phyloP scores from a whole-genome alignment of 2,797 vertebrate species.

The Clarias fuscus region DNA sequence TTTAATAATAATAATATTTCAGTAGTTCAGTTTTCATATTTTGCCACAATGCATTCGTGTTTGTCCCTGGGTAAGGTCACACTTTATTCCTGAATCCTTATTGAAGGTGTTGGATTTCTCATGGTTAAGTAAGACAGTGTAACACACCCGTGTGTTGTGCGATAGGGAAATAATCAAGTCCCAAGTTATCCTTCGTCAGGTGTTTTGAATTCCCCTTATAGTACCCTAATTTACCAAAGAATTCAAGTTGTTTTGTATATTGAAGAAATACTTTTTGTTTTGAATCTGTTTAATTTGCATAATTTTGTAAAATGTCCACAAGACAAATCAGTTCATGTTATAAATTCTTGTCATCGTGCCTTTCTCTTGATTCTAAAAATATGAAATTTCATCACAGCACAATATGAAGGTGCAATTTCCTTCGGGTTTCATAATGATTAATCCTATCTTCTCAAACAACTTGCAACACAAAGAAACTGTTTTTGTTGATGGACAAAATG shows the following conservation, averaged over 20 bases:
- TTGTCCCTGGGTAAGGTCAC: not conserved
- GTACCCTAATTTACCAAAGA: not conserved
- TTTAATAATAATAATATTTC: not conserved
- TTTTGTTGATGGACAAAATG: not conserved
- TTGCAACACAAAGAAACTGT: not conserved
- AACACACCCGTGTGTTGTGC: rapidly evolving
- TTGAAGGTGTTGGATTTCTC: not conserved
- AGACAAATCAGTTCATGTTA: not conserved
- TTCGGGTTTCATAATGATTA: too few relatives aligned
- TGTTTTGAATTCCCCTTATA: not conserved
- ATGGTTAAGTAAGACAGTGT: not conserved
- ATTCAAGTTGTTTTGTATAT: not conserved
- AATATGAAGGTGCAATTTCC: too few relatives aligned
- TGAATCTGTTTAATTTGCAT: not conserved
- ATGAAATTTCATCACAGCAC: not conserved
- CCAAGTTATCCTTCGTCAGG: not conserved
- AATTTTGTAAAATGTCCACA: not conserved
- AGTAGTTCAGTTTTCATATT: not conserved
- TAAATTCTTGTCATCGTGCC: not conserved
- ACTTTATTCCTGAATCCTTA: not conserved
- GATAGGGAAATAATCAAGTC: not conserved
- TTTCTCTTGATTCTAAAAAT: not conserved
- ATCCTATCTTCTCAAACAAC: not conserved
- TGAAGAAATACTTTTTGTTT: not conserved
- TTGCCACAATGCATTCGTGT: not conserved